Percentiles rank a stretch among this genome's conserved stretches.
phyloP scores from a whole-genome alignment of 2,888 invertebrate species.

The Oconnorella tubifera region DNA sequence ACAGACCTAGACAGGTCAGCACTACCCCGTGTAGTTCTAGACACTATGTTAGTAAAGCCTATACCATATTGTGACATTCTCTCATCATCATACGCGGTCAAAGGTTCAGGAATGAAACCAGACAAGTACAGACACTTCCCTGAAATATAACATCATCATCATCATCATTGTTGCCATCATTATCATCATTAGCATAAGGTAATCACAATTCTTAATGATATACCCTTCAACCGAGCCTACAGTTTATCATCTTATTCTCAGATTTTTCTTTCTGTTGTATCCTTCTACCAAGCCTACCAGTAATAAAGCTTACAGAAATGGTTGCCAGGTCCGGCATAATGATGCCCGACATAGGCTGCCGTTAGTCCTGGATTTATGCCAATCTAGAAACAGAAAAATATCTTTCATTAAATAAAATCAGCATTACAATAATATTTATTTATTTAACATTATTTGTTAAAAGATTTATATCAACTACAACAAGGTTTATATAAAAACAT shows the following conservation, averaged over 20 bases:
- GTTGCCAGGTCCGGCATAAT: conserved; percentile 97
- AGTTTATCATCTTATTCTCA: too few relatives aligned
- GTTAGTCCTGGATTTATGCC: conserved; percentile 96
- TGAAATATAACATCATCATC: conserved; percentile 42
- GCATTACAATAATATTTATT: conserved; percentile 9
- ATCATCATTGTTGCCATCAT: not conserved
- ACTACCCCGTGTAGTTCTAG: conserved; percentile 90
- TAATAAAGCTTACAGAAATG: conserved; percentile 96
- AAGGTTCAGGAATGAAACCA: conserved; percentile 87
- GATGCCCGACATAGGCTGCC: conserved; percentile 96
- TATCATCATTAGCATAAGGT: not conserved
- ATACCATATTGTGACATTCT: conserved; percentile 88
- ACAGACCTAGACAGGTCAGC: conserved; percentile 74
- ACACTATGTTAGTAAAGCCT: conserved; percentile 97
- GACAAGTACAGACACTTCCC: conserved; percentile 93
- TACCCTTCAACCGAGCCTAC: too few relatives aligned
- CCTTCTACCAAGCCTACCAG: too few relatives aligned
- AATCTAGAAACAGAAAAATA: conserved; percentile 67
- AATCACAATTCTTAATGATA: not conserved
- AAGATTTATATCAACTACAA: too few relatives aligned
- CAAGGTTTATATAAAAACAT: not conserved
- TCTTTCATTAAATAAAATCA: not conserved
- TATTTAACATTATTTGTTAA: too few relatives aligned
- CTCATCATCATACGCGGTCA: conserved; percentile 94
- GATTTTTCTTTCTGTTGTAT: too few relatives aligned